Evolutionary conservation across 2,888 invertebrate genomes (phyloP).

Genomic region (Apantesis nais): DNA sequence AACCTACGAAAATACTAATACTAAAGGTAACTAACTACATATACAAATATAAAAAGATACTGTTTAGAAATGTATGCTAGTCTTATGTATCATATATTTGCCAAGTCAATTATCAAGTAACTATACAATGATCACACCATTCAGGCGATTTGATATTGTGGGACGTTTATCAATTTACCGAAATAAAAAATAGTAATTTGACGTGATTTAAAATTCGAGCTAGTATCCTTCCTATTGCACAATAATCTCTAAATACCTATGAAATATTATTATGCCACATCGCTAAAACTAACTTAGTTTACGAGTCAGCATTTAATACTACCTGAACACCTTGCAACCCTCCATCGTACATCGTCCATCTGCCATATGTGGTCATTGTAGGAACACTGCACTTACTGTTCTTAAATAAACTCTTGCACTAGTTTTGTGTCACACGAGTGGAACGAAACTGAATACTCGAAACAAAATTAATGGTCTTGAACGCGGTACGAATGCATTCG

Average conservation of each 20-base stretch:
- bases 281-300: not conserved
- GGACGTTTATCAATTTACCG: not conserved
- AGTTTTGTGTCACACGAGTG: conserved; percentile 30
- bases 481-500: conserved; percentile 55
- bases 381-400: conserved; percentile 36
- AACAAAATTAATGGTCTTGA: conserved; percentile 42
- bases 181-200: not conserved
- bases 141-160: not conserved
- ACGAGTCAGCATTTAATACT: conserved; percentile 30
- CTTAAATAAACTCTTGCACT: conserved; percentile 29
- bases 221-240: conserved; percentile 1
- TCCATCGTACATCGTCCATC: conserved; percentile 76
- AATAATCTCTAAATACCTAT: not conserved
- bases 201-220: not conserved
- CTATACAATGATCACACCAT: not conserved
- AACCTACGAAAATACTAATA: not conserved
- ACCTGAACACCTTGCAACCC: conserved; percentile 75
- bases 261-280: not conserved
- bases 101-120: not conserved
- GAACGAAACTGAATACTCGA: conserved; percentile 16
- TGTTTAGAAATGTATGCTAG: not conserved
- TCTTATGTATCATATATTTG: not conserved
- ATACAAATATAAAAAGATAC: not conserved
- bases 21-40: not conserved
- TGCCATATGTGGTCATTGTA: conserved; percentile 68